phyloP scores from a whole-genome alignment of 1,140 invertebrate genomes.

The Oncopodura yosiiana region DNA sequence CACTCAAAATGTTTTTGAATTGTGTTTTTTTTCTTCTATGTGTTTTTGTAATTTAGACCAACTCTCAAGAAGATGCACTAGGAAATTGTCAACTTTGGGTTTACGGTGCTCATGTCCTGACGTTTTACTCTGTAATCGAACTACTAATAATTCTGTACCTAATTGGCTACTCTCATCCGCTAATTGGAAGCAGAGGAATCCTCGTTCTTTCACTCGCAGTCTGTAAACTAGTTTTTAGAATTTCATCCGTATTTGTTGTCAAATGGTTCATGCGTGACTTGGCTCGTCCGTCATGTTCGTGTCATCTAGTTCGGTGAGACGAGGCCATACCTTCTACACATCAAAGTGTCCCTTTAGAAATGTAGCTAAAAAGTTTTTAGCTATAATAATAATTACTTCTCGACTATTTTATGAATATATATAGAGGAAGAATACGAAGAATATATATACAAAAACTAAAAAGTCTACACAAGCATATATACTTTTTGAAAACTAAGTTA shows the following conservation, averaged over 20 bases:
- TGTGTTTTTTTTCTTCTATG: conserved; percentile 3
- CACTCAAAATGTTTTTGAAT: too few relatives aligned
- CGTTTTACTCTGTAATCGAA: conserved; percentile 20
- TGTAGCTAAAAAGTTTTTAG: too few relatives aligned
- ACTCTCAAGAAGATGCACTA: conserved; percentile 17
- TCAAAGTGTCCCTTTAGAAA: too few relatives aligned
- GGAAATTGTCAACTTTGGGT: conserved; percentile 26
- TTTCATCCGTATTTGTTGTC: conserved; percentile 5
- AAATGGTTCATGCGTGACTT: conserved; percentile 24
- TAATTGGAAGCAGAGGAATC: conserved; percentile 10
- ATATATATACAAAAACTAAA: too few relatives aligned
- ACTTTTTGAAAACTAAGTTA: too few relatives aligned
- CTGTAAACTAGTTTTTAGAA: conserved; percentile 18
- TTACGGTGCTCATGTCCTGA: conserved; percentile 21
- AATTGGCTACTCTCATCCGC: not conserved
- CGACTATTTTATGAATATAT: too few relatives aligned
- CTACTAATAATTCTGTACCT: conserved; percentile 13
- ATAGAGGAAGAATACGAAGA: too few relatives aligned
- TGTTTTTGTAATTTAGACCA: conserved; percentile 4
- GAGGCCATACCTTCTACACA: too few relatives aligned
- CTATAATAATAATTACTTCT: too few relatives aligned
- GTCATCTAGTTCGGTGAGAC: too few relatives aligned
- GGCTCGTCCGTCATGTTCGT: conserved; percentile 20
- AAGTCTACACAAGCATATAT: too few relatives aligned
- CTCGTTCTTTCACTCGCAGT: conserved; percentile 11